A percentile compares a stretch with the other conserved stretches of the same genome.
Evolutionary conservation across 2,888 invertebrate genomes (phyloP).

Genomic region (Pammene fasciana): DNA sequence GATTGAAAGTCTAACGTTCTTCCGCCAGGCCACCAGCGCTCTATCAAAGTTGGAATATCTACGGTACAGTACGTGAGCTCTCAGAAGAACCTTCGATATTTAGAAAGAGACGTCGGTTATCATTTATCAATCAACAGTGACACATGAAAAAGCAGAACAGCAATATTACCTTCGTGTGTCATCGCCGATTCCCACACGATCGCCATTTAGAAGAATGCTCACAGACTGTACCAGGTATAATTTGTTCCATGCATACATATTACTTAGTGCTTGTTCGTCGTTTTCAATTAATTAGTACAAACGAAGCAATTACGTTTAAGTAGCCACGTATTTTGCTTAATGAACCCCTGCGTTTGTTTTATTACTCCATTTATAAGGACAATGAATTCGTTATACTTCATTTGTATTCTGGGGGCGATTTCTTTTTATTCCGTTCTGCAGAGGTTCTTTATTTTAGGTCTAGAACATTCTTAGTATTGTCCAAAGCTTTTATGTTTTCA

Average conservation of each 20-base stretch:
- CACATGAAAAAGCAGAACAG: too few species aligned
- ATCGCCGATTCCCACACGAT: too few species aligned
- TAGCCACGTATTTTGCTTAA: slow-evolving; percentile 38
- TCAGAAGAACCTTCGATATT: too few species aligned
- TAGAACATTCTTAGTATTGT: background rate
- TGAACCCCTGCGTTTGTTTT: slow-evolving; percentile 34
- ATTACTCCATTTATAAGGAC: slow-evolving; percentile 36
- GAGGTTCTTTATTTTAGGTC: slow-evolving; percentile 17
- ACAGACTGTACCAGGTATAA: too few species aligned
- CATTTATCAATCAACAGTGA: too few species aligned
- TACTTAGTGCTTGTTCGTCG: background rate
- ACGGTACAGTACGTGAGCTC: too few species aligned
- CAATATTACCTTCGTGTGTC: too few species aligned
- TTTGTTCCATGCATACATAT: background rate
- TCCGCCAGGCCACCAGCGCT: too few species aligned
- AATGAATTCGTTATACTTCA: slow-evolving; percentile 32
- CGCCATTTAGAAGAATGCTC: too few species aligned
- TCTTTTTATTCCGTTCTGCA: slow-evolving; percentile 17
- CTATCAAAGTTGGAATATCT: too few species aligned
- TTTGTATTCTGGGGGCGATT: slow-evolving; percentile 29
- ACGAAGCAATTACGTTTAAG: slow-evolving; percentile 36
- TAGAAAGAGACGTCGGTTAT: too few species aligned
- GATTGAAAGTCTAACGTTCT: too few species aligned
- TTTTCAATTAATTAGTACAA: slow-evolving; percentile 28
- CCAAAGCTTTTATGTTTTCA: background rate